phyloP scores from a whole-genome alignment of 2,797 vertebrate species.

The Psittacula echo region DNA sequence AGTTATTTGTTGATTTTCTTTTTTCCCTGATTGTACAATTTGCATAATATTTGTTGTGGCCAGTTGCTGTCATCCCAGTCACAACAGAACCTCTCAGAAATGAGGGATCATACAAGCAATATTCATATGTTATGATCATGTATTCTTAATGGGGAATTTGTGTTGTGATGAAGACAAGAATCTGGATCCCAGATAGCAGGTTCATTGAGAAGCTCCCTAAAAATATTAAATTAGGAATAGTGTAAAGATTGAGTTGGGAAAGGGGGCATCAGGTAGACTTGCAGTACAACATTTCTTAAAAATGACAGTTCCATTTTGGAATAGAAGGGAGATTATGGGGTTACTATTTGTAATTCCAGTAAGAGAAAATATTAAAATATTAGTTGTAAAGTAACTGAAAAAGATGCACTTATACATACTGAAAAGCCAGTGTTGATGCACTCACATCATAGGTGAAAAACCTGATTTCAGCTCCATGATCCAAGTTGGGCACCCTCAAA shows the following conservation, averaged over 20 bases:
- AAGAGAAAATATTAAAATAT: background rate
- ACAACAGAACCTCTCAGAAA: background rate
- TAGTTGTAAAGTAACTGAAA: background rate
- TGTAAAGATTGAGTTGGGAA: background rate
- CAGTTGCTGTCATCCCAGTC: background rate
- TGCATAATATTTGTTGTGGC: background rate
- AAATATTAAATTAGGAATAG: background rate
- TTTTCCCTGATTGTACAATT: background rate
- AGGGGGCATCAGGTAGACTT: background rate
- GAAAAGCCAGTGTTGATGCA: background rate
- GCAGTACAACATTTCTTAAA: background rate
- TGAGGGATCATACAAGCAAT: background rate
- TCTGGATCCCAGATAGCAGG: background rate
- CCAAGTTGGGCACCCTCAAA: background rate
- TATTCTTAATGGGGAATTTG: background rate
- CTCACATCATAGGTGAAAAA: background rate
- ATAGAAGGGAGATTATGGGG: background rate
- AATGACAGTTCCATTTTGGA: background rate
- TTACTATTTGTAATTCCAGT: background rate
- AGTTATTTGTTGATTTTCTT: background rate
- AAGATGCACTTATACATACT: background rate
- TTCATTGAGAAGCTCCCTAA: background rate
- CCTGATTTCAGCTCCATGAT: background rate
- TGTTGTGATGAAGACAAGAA: background rate
- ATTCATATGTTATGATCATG: background rate